Percentiles rank a stretch among this genome's conserved stretches.
phyloP scores from a whole-genome alignment of 2,888 invertebrate genomes.

The Latrodectus hesperus region DNA sequence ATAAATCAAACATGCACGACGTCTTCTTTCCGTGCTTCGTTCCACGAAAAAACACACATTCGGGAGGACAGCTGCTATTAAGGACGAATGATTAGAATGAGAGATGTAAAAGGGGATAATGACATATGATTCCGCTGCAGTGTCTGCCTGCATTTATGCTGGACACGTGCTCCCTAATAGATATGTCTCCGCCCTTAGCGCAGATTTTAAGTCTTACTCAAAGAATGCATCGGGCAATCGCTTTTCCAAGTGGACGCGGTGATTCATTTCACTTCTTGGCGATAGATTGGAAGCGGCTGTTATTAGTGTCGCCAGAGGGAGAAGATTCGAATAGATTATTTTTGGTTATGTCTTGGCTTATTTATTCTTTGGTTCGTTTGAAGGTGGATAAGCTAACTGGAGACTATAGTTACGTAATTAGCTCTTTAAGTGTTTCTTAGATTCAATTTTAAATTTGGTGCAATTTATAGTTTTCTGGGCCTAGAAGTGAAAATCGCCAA shows the following conservation, averaged over 20 bases:
- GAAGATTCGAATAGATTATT: not conserved
- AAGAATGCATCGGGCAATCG: not conserved
- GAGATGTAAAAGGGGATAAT: conserved; percentile 2
- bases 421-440: no score
- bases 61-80: not conserved
- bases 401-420: no score
- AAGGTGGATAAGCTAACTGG: no score
- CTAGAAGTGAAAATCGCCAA: no score
- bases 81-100: not conserved
- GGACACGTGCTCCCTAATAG: conserved; percentile 10
- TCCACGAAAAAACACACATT: not conserved
- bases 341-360: no score
- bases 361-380: no score
- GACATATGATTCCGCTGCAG: not conserved
- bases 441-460: no score
- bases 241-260: not conserved
- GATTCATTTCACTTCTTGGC: not conserved
- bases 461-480: no score
- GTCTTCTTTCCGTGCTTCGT: no score
- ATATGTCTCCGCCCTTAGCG: not conserved
- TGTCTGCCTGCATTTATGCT: conserved; percentile 22
- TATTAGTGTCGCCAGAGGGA: conserved; percentile 1
- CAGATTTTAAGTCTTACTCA: not conserved
- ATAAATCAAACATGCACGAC: no score
- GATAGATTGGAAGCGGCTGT: not conserved